These are phyloP conservation scores for Bombus impatiens DNA, from an alignment of 1,140 invertebrate genomes.

Conservation along the genomic window DNA sequence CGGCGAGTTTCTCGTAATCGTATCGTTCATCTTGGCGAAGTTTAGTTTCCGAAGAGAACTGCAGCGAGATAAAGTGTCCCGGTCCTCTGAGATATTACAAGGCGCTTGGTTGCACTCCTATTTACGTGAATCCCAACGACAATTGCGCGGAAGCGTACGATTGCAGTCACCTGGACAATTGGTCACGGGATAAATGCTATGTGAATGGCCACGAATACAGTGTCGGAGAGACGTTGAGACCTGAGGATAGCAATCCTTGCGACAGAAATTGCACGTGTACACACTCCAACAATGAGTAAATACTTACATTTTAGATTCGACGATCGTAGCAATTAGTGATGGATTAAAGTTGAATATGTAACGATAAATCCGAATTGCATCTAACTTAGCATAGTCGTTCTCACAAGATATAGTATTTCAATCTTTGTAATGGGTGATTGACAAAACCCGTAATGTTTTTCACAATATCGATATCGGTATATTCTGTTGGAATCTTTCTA, in stretches of 20 bases:
- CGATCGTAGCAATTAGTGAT: neutral
- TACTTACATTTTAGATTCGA: constrained; percentile 2
- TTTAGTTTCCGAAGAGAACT: too few species aligned
- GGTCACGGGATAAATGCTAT: constrained; percentile 61
- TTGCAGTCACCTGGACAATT: constrained; percentile 12
- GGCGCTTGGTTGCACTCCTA: too few species aligned
- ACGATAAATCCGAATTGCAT: neutral
- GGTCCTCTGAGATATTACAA: too few species aligned
- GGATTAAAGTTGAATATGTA: neutral
- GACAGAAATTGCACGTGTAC: constrained; percentile 53
- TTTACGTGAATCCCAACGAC: too few species aligned
- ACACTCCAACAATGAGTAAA: constrained; percentile 24
- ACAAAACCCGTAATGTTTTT: neutral
- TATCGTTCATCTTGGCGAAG: too few species aligned
- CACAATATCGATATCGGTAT: neutral
- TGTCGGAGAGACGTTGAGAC: constrained; percentile 50
- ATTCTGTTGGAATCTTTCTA: too few species aligned
- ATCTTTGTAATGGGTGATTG: neutral
- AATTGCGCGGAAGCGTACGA: constrained; percentile 1
- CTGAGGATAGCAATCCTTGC: constrained; percentile 60
- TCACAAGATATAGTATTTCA: too few species aligned
- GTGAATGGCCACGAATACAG: constrained; percentile 62
- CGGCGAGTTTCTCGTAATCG: too few species aligned
- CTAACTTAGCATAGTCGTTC: neutral
- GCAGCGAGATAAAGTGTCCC: too few species aligned